A percentile compares a stretch with the other conserved stretches of the same genome.
Evolutionary conservation across 2,888 invertebrate genomes (phyloP).

Genomic region (Scelioninae gen. 1): DNA sequence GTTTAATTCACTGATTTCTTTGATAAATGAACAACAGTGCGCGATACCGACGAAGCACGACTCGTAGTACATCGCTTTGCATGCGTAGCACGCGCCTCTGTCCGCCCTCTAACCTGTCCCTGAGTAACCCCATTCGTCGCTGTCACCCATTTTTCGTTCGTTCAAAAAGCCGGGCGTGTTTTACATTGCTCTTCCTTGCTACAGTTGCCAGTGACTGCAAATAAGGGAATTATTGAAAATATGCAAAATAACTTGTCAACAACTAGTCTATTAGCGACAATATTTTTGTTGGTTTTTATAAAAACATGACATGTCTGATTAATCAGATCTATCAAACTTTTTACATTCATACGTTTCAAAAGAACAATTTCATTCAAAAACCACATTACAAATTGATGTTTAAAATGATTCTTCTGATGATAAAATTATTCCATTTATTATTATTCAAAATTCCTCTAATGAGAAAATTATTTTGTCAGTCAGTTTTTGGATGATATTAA

Average conservation of each 20-base stretch:
- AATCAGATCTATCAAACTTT: no score
- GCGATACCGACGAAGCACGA: slow-evolving; percentile 42
- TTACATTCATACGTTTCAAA: no score
- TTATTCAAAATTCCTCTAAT: no score
- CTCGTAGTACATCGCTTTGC: slow-evolving; percentile 64
- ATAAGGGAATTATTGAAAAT: slow-evolving; percentile 58
- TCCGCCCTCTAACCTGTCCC: slow-evolving; percentile 68
- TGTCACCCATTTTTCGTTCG: slow-evolving; percentile 69
- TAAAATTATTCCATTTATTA: no score
- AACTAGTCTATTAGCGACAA: slow-evolving; percentile 9
- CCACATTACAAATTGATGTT: no score
- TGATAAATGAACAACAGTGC: slow-evolving; percentile 68
- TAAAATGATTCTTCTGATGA: no score
- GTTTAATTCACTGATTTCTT: slow-evolving; percentile 68
- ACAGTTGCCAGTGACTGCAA: slow-evolving; percentile 46
- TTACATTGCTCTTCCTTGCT: slow-evolving; percentile 51
- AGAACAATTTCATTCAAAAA: no score
- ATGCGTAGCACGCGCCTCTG: slow-evolving; percentile 68
- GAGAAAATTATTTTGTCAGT: no score
- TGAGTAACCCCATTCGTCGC: slow-evolving; percentile 69
- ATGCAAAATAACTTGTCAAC: slow-evolving; percentile 43
- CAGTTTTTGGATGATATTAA: no score
- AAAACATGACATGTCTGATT: no score
- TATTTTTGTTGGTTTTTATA: no score
- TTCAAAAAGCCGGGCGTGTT: slow-evolving; percentile 60